A percentile compares a stretch with the other conserved stretches of the same genome.
phyloP scores from a whole-genome alignment of 2,888 invertebrate genomes.

The Limnephilus rhombicus region DNA sequence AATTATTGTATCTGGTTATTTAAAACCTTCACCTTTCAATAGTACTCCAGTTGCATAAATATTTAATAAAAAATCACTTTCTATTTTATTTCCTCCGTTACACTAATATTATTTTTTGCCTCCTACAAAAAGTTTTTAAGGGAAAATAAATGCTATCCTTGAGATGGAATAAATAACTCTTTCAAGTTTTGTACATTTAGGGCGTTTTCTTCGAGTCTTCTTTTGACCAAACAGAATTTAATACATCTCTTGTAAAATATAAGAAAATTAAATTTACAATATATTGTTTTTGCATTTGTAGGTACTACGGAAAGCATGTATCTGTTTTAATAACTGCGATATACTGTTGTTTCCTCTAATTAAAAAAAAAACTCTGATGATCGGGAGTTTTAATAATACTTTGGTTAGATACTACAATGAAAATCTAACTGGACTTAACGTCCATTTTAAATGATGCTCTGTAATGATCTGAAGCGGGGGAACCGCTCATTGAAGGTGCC shows the following conservation, averaged over 20 bases:
- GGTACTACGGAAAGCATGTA: background rate
- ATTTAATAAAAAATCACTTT: too few relatives aligned
- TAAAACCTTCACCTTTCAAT: background rate
- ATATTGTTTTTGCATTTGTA: background rate
- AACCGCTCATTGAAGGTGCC: too few relatives aligned
- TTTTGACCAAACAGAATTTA: background rate
- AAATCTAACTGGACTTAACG: too few relatives aligned
- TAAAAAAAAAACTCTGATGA: too few relatives aligned
- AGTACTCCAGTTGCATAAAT: background rate
- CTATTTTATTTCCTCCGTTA: background rate
- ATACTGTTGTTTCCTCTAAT: too few relatives aligned
- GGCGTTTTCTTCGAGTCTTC: background rate
- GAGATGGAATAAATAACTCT: too few relatives aligned
- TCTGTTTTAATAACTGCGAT: background rate
- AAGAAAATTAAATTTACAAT: background rate
- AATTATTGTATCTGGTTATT: background rate
- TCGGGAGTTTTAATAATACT: too few relatives aligned
- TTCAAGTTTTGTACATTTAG: background rate
- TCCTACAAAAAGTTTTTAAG: background rate
- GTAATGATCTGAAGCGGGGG: too few relatives aligned
- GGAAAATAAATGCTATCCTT: too few relatives aligned
- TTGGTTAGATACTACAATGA: too few relatives aligned
- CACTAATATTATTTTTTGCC: background rate
- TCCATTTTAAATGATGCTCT: too few relatives aligned
- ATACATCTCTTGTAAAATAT: background rate